Conservation (phyloP, 2,113 vertebrate species). For the Aspidoscelis tigris region DNA sequence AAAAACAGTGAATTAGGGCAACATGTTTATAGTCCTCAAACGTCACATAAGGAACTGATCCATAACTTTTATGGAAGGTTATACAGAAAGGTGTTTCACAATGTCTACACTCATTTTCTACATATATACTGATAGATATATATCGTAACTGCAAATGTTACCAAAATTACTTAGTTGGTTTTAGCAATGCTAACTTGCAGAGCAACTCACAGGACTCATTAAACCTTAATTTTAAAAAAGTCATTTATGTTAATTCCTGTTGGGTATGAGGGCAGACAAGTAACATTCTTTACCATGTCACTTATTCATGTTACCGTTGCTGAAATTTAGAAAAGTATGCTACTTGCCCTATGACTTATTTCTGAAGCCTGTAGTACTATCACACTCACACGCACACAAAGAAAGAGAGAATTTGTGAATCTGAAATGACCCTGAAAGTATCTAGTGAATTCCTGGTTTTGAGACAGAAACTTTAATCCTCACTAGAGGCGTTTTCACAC, state of each 20-base stretch:
- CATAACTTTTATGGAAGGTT: conserved; percentile 62
- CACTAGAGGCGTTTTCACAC: conserved; percentile 8
- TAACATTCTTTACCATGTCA: neutral
- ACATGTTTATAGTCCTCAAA: conserved; percentile 79
- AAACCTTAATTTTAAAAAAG: conserved; percentile 29
- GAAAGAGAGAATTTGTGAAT: neutral
- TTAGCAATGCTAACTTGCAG: neutral
- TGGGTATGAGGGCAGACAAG: neutral
- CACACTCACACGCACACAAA: too few relatives aligned
- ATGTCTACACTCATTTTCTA: conserved; percentile 69
- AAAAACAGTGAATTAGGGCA: conserved; percentile 77
- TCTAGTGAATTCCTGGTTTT: neutral
- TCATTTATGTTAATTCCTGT: neutral
- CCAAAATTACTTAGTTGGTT: conserved; percentile 32
- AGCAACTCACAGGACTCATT: neutral
- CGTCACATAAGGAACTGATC: conserved; percentile 74
- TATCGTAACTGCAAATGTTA: conserved; percentile 8
- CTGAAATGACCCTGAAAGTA: conserved; percentile 9
- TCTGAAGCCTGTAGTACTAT: neutral
- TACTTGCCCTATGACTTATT: neutral
- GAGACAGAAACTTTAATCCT: neutral
- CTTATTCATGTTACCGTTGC: neutral
- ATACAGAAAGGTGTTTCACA: conserved; percentile 56
- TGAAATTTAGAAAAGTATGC: neutral
- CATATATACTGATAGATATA: conserved; percentile 45